Base-by-base conservation (phyloP, 2,797 vertebrate species). In the Spea hammondii region DNA sequence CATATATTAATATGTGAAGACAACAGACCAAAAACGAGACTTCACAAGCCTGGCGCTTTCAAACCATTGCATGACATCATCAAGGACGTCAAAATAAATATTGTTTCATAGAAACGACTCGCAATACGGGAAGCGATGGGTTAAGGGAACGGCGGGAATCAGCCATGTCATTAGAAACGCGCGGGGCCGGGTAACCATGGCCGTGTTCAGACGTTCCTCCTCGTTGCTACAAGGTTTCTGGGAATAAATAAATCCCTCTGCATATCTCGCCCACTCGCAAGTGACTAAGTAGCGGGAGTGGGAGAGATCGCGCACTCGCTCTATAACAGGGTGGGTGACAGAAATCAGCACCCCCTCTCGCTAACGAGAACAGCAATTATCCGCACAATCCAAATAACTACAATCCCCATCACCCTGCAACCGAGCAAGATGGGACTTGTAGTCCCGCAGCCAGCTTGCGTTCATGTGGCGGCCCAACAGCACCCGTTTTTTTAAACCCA, bases 201-300 rank as follows among this genome's bases (percentile, higher is more conserved):
- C 5, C 8, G 55, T 17, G 53, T 32, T 5, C 14, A 49, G 8
- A 11, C 54, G 51, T 48, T 67, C 51, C 68, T 8, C 60, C 32
- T 8, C 47, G 45, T 50, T 57, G 50, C 53, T 50, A 32, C 14
- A 70, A 77, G 46, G 51, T 14, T 51, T n/a, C 65, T 76, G 14
- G 12, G 45, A 69, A 69, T 77, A 70, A 53, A 77, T 70, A 77
- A 70, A 60, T 14, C 17, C 49, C 74, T 3, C 59, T 6, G 59
- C 59, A 62, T 32, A 17, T 62, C 49, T 57, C 75, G 45, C 75
- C 66, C 75, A 51, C 76, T n/a, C 6, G 47, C 44, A 48, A 48
- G 7, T 57, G 32, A 59, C 12, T n/a, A 12, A 67, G n/a, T 65
- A 67, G 62, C 76, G 64, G 46, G 67, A 65, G 55, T 13, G 17